Evolutionary conservation across 2,888 invertebrate genomes (phyloP), one percentile per base, ranked within the genome.

Genomic region (Andrena chrysosceles): DNA sequence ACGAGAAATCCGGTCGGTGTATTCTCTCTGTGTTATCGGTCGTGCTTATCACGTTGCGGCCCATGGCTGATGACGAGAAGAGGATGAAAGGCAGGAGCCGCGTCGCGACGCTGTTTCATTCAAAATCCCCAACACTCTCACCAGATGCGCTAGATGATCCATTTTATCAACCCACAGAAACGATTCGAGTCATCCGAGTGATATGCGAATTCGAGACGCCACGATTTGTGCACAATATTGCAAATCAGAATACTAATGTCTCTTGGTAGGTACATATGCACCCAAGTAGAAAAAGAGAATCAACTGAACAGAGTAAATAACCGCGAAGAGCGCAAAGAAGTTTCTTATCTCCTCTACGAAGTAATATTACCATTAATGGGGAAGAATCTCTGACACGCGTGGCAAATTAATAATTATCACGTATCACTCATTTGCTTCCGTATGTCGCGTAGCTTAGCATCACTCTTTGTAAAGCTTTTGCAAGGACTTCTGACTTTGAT

Each of bases 1-100:
- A 74, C 83, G 67, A 83, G 76, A 83, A 73, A 76, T 85, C 83
- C 85, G 79, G 73, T 70, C 72, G 76, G 66, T 59, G 75, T 70
- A 73, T 85, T 78, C 70, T 76, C 68, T 73, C 23, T 8, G 20
- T 29, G 54, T 63, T 85, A 85, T 85, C 85, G 64, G 49, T 26
- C 42, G 29, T 54, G 82, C 85, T 85, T 85, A 85, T 85, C 85
- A 59, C 56, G 56, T 59, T 29, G 52, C 80, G 75, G 26, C 2
- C 42, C n/a, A 23, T 13, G 29, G 49, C 35, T 60, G 66, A 60
- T 54, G 67, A 49, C 26, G 26, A 68, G 56, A 56, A 42, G 69
- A 71, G 20, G 52, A 83, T 59, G 63, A 73, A 76, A 73, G 68
- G 63, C 66, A 48, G 73, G 49, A 64, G 54, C 20, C 23, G 59